Conservation (phyloP, 2,113 vertebrate species). For the Crotophaga sulcirostris region DNA sequence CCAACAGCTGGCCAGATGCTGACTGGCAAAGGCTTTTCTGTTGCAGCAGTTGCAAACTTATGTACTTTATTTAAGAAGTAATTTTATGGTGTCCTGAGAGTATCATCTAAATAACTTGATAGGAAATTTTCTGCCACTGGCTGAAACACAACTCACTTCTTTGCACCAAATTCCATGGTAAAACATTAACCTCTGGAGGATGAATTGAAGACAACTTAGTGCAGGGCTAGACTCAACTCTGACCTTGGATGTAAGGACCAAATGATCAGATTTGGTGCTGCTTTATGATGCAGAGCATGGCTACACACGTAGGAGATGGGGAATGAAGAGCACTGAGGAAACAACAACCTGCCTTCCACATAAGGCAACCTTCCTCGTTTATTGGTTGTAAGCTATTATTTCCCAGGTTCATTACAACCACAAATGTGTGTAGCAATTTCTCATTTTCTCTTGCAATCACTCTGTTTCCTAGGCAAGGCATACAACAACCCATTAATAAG, state of each 20-base stretch:
- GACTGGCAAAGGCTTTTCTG: not conserved
- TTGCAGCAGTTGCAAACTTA: not conserved
- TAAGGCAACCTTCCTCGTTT: not conserved
- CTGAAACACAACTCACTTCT: not conserved
- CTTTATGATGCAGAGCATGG: accelerated
- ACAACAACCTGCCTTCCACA: not conserved
- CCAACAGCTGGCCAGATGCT: not conserved
- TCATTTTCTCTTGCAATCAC: not conserved
- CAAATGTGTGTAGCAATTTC: not conserved
- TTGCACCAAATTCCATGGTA: not conserved
- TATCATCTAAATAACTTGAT: not conserved
- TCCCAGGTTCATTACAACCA: not conserved
- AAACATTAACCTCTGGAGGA: not conserved
- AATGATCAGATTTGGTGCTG: not conserved
- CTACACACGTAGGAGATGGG: no score
- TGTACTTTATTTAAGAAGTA: not conserved
- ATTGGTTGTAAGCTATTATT: not conserved
- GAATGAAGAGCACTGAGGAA: not conserved
- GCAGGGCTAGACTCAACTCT: not conserved
- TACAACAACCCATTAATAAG: not conserved
- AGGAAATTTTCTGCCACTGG: not conserved
- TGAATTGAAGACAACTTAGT: not conserved
- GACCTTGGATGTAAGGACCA: accelerated
- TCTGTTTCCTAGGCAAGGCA: not conserved
- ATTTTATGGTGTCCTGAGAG: not conserved